Conservation (phyloP, 1,140 invertebrate genomes). For the Eupeodes corollae region DNA sequence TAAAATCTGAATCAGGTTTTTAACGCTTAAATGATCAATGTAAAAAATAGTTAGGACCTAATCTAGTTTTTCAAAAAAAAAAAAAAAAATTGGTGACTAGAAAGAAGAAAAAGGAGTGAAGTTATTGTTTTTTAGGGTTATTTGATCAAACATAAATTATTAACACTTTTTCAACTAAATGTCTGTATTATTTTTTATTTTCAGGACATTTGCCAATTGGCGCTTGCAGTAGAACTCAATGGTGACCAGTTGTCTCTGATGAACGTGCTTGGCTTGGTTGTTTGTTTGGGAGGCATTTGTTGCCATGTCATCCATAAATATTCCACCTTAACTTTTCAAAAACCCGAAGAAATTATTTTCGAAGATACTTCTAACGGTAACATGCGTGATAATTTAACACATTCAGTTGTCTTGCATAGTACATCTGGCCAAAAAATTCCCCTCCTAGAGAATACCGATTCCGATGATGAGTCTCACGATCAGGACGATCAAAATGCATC, state of each 20-base stretch:
- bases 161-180: no score
- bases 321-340: constrained; percentile 13
- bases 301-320: constrained; percentile 76
- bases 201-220: constrained; percentile 82
- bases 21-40: no score
- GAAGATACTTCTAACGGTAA: background rate
- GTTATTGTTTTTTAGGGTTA: no score
- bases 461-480: constrained; percentile 20
- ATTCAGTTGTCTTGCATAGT: no score
- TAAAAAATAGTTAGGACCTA: no score
- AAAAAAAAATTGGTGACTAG: no score
- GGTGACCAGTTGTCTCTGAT: constrained; percentile 72
- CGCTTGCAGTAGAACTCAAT: constrained; percentile 72
- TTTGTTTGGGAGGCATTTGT: constrained; percentile 82
- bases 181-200: constrained; percentile 35
- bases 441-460: constrained; percentile 28
- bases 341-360: background rate
- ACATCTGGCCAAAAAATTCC: constrained; percentile 8
- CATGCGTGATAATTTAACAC: background rate
- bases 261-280: constrained; percentile 73
- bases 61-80: no score
- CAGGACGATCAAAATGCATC: constrained; percentile 26
- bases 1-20: no score
- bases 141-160: no score
- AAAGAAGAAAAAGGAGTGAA: no score